phyloP scores from a whole-genome alignment of 2,113 vertebrate genomes.

The Pterophyllum scalare region DNA sequence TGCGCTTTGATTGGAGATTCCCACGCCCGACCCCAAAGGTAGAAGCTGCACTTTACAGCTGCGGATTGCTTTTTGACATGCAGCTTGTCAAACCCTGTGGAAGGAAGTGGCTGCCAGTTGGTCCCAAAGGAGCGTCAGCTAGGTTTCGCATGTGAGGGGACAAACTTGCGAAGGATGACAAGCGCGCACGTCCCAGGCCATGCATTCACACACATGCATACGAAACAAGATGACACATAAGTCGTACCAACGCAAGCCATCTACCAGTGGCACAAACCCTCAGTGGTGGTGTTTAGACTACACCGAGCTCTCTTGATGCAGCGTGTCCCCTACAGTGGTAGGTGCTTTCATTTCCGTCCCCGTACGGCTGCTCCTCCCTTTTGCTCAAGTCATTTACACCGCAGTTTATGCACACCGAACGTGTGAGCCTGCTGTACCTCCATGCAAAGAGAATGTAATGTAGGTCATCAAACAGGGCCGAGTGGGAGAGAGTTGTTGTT shows the following conservation, averaged over 20 bases:
- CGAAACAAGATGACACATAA: conserved; percentile 30
- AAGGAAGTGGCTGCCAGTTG: conserved; percentile 51
- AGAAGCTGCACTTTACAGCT: conserved; percentile 1
- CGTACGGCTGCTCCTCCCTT: conserved; percentile 58
- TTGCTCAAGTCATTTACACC: conserved; percentile 75
- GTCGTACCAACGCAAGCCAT: conserved; percentile 17
- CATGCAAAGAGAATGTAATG: conserved; percentile 79
- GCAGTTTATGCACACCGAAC: conserved; percentile 72
- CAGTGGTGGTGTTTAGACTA: conserved; percentile 64
- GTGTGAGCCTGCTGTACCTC: conserved; percentile 70
- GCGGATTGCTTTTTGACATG: conserved; percentile 38
- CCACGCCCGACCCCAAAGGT: conserved; percentile 19
- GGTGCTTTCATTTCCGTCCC: conserved; percentile 67
- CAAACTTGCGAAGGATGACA: conserved; percentile 41
- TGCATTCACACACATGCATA: conserved; percentile 18
- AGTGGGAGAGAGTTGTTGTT: conserved; percentile 71
- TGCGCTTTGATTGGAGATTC: conserved; percentile 31
- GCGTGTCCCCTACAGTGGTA: conserved; percentile 45
- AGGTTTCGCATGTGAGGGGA: conserved; percentile 49
- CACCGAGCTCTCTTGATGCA: conserved; percentile 59
- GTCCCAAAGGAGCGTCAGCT: conserved; percentile 53
- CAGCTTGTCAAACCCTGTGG: conserved; percentile 40
- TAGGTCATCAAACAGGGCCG: conserved; percentile 79
- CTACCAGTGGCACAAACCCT: conserved; percentile 58
- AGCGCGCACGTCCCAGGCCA: conserved; percentile 25